Percentiles rank a stretch among this genome's conserved stretches.
Conservation (phyloP, 2,888 invertebrate species). For the Agriopis marginaria region DNA sequence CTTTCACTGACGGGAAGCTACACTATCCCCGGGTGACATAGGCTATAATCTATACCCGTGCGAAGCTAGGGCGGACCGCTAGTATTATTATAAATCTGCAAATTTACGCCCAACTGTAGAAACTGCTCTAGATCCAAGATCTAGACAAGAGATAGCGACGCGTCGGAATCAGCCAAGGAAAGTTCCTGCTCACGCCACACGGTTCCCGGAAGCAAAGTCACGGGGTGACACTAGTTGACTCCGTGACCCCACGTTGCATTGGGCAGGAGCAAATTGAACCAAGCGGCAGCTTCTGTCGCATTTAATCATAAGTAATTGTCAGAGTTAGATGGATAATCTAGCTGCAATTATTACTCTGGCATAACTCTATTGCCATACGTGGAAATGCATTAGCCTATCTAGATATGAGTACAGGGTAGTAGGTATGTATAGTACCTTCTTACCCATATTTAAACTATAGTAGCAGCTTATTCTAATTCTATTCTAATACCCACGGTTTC, state of each 20-base stretch:
- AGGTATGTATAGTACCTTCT: too few species aligned
- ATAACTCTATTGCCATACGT: not conserved
- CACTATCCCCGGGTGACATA: too few species aligned
- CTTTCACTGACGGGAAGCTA: too few species aligned
- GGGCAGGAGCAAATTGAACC: slow-evolving; percentile 37
- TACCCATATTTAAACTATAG: too few species aligned
- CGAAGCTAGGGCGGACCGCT: too few species aligned
- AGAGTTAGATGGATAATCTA: slow-evolving; percentile 17
- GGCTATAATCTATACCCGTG: too few species aligned
- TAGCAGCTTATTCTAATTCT: too few species aligned
- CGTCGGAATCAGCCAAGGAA: slow-evolving; percentile 4
- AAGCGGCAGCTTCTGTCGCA: slow-evolving; percentile 24
- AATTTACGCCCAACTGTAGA: not conserved
- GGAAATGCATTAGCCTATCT: not conserved
- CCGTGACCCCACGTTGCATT: slow-evolving; percentile 49
- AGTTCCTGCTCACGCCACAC: slow-evolving; percentile 2
- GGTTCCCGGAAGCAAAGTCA: slow-evolving; percentile 49
- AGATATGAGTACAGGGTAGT: not conserved
- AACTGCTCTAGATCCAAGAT: not conserved
- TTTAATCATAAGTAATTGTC: slow-evolving; percentile 27
- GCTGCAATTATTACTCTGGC: slow-evolving; percentile 2
- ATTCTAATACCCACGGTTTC: too few species aligned
- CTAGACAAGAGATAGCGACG: not conserved
- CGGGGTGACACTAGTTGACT: slow-evolving; percentile 63
- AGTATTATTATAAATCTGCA: not conserved